These are phyloP conservation scores for Sigmodon hispidus DNA, from an alignment of 2,113 vertebrate species.

Conservation along the genomic window DNA sequence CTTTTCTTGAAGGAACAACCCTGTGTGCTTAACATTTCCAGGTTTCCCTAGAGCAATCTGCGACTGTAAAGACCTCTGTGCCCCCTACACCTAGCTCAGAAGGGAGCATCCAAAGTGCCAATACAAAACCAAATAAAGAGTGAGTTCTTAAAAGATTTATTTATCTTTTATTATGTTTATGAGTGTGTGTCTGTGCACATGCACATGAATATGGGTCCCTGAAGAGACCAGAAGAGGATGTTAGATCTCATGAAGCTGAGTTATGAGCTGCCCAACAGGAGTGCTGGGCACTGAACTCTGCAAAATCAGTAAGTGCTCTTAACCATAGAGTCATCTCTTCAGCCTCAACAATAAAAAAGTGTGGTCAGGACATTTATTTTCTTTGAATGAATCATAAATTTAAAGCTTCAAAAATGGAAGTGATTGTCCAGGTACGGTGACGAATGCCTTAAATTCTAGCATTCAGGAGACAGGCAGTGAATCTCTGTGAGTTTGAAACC, in stretches of 20 bases:
- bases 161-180: background rate
- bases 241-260: background rate
- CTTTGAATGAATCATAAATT: background rate
- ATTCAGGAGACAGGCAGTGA: background rate
- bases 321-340: background rate
- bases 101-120: constrained; percentile 24
- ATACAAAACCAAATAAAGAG: too few species aligned
- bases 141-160: too few species aligned
- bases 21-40: too few species aligned
- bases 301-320: background rate
- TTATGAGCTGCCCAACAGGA: background rate
- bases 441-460: background rate
- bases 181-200: too few species aligned
- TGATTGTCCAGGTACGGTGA: background rate
- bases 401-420: background rate
- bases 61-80: too few species aligned
- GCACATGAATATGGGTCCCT: too few species aligned
- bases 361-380: constrained; percentile 27
- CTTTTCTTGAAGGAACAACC: too few species aligned
- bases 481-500: background rate
- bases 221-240: too few species aligned
- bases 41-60: too few species aligned
- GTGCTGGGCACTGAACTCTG: background rate
- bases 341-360: constrained; percentile 29
- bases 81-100: background rate